These are phyloP conservation scores for Drosophila stalkeri DNA, from an alignment of 2,888 invertebrate species.

Conservation along the genomic window DNA sequence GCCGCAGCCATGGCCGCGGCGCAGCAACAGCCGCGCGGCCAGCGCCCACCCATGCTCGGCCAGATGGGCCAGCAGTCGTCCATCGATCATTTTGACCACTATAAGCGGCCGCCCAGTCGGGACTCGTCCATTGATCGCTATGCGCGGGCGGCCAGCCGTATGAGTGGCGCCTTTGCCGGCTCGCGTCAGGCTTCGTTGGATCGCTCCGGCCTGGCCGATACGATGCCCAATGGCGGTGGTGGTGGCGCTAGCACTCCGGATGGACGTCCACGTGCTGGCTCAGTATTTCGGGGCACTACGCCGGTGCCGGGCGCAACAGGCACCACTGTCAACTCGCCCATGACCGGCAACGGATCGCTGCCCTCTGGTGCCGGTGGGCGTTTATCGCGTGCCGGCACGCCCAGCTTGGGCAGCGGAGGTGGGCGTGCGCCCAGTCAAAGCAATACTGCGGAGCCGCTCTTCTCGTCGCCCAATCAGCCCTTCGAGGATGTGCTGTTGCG, in stretches of 20 bases:
- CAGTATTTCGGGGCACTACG: conserved; percentile 86
- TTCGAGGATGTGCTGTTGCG: conserved; percentile 93
- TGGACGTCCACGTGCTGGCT: conserved; percentile 86
- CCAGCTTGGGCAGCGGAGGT: conserved; percentile 83
- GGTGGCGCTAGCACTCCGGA: conserved; percentile 59
- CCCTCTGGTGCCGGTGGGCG: conserved; percentile 85
- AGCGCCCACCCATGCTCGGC: conserved; percentile 86
- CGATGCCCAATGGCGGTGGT: conserved; percentile 53
- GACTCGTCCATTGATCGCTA: conserved; percentile 94
- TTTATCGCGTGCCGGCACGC: conserved; percentile 86
- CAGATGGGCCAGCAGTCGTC: conserved; percentile 87
- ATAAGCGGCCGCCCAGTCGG: conserved; percentile 95
- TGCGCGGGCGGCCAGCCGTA: conserved; percentile 89
- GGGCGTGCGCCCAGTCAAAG: conserved; percentile 73
- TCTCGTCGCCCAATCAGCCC: conserved; percentile 86
- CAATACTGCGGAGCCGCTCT: conserved; percentile 85
- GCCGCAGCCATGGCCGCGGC: conserved; percentile 73
- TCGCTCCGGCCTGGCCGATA: conserved; percentile 85
- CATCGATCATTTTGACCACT: conserved; percentile 97
- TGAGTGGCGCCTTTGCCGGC: conserved; percentile 86
- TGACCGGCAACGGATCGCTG: conserved; percentile 88
- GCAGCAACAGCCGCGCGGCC: conserved; percentile 84
- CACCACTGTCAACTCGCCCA: conserved; percentile 76
- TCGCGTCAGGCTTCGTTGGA: conserved; percentile 93
- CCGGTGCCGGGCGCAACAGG: conserved; percentile 72